Conservation (phyloP, 1,140 invertebrate genomes). For the Eueides isabella region DNA sequence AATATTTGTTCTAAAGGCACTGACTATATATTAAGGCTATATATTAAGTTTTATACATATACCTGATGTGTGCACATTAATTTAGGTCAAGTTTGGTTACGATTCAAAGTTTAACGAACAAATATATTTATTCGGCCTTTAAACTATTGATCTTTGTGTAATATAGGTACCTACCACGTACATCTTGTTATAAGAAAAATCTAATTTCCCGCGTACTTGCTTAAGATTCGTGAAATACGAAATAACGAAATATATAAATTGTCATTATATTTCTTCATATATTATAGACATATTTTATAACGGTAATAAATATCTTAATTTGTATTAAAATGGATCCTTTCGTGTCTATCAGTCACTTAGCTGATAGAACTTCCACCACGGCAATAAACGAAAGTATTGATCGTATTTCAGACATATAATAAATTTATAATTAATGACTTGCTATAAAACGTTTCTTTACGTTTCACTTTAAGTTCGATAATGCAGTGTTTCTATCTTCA, state of each 20-base stretch:
- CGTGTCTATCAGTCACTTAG: background rate
- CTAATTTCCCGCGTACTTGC: background rate
- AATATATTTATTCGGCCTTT: conserved; percentile 14
- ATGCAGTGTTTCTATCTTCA: no score
- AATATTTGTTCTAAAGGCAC: background rate
- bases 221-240: background rate
- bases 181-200: background rate
- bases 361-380: background rate
- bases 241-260: background rate
- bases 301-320: background rate
- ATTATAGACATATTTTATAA: background rate
- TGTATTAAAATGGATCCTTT: background rate
- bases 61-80: background rate
- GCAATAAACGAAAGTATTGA: background rate
- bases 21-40: background rate
- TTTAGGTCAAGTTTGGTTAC: conserved; percentile 25
- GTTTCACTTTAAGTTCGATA: no score
- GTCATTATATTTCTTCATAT: background rate
- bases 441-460: no score
- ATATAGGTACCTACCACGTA: background rate
- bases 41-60: background rate
- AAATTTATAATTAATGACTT: background rate
- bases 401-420: background rate
- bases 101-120: conserved; percentile 14
- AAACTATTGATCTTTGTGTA: conserved; percentile 1